Evolutionary conservation across 2,113 vertebrate genomes (phyloP), one percentile per base, ranked within the genome.

Genomic region (Diglossa brunneiventris): DNA sequence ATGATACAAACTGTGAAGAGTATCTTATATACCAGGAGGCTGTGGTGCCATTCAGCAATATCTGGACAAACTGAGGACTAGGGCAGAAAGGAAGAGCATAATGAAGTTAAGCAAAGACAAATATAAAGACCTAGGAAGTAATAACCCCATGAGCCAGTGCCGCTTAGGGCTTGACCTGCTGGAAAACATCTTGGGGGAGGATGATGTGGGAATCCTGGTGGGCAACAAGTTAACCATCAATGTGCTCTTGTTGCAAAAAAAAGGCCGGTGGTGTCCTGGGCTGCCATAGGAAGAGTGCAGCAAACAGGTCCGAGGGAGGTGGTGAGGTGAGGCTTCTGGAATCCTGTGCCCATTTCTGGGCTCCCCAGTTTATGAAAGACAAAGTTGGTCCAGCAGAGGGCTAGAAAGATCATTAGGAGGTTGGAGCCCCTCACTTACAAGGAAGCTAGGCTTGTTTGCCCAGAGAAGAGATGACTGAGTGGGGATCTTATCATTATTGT

Each of bases 311-410:
- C 1, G 1, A 52, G n/a, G 19, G 22, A 62, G 23, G 23, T 44
- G 26, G 9, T 37, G 31, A 52, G 8, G 21, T 4, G 39, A 39
- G 0, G 0, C 10, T 61, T 44, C 33, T 69, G 33, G 73, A 52
- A 33, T 69, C 28, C 9, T n/a, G 2, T 14, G 16, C 55, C 30
- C 24, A 26, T 49, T 72, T 72, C 58, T 79, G 75, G 16, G 3
- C 41, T 30, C 7, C 20, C 1, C 9, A 63, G 4, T 8, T 35
- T 26, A 64, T 0, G 0, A 56, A 72, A 80, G 14, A 42, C 9
- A 56, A 70, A 11, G 9, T 13, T 1, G 13, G 20, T 42, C 26
- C 7, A 64, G 21, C 2, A n/a, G 17, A 80, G 31, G 22, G 11
- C 35, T 42, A 42, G 11, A 30, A 63, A 63, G 26, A 27, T 31